phyloP scores from a whole-genome alignment of 2,797 vertebrate genomes.

The Malurus leucopterus region DNA sequence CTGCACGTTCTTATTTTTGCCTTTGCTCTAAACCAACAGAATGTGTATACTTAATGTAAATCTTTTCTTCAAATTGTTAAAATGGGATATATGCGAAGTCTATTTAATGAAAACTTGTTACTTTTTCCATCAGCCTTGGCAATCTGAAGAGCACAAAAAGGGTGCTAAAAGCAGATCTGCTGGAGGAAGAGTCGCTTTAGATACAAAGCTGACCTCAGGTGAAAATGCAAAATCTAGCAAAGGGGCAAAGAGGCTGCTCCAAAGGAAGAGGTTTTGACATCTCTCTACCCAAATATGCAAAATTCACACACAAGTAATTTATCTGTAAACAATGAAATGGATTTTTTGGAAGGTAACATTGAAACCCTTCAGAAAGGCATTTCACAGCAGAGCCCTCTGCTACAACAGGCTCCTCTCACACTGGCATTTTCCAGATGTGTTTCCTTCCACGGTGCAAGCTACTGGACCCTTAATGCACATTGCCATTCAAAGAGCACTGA shows the following conservation, averaged over 20 bases:
- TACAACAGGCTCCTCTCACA: neutral
- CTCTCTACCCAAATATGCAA: neutral
- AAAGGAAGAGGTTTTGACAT: neutral
- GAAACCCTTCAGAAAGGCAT: neutral
- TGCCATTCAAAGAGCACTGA: neutral
- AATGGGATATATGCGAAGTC: neutral
- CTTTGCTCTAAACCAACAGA: neutral
- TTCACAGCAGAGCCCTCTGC: neutral
- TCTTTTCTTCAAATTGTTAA: neutral
- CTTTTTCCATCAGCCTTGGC: neutral
- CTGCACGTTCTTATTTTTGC: rapidly evolving
- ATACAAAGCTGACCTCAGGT: neutral
- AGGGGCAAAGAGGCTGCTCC: neutral
- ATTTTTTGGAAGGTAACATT: neutral
- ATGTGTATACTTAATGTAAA: neutral
- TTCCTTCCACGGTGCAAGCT: neutral
- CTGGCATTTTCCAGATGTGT: rapidly evolving
- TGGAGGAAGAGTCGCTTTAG: neutral
- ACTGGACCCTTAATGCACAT: neutral
- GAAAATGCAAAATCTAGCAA: neutral
- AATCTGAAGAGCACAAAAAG: neutral
- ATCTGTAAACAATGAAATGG: neutral
- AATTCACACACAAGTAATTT: neutral
- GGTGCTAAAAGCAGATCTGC: neutral
- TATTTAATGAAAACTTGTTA: neutral